Evolutionary conservation across 2,113 vertebrate species (phyloP), one percentile per base, ranked within the genome.

Genomic region (Myiozetetes cayanensis): DNA sequence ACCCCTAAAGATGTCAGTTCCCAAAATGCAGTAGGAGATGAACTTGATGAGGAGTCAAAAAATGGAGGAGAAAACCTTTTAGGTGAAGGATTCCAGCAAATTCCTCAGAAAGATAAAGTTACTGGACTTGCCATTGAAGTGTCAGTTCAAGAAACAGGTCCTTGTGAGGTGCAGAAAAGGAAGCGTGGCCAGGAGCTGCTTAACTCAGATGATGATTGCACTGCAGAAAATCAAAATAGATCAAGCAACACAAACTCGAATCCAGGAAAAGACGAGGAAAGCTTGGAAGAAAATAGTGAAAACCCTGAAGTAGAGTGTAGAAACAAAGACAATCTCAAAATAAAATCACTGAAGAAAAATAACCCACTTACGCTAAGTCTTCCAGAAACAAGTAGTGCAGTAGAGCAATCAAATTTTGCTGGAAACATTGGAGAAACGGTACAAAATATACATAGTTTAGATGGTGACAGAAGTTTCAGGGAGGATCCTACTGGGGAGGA

Each of bases 381-480:
- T 94, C 66, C 93, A 84, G 95, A 97, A 94, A 89, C 85, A 94
- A 87, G 65, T 92, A 94, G 76, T 85, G 20, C 67, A 49, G 72
- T 58, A 78, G 94, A 94, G 27, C 95, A 96, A 53, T 92, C 85
- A 44, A 58, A 47, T 86, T 80, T 85, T 71, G 66, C 72, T 47
- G 85, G 85, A 43, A 58, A 75, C 31, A 31, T 12, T 73, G 95
- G 85, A 90, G 85, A 74, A 71, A 71, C 1, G 9, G 72, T 72
- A 33, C 80, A 87, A 52, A 61, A 90, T 86, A 72, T 75, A 39
- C 82, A 46, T 39, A 66, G 58, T 93, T 78, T 96, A 75, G 96
- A 93, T 65, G 79, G 44, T 93, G 75, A 96, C 91, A 90, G 94
- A 93, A 87, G 76, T 49, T 75, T 81, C 16, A 90, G n/a, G 35